phyloP scores from a whole-genome alignment of 2,113 vertebrate genomes.

The Hystrix cristata region DNA sequence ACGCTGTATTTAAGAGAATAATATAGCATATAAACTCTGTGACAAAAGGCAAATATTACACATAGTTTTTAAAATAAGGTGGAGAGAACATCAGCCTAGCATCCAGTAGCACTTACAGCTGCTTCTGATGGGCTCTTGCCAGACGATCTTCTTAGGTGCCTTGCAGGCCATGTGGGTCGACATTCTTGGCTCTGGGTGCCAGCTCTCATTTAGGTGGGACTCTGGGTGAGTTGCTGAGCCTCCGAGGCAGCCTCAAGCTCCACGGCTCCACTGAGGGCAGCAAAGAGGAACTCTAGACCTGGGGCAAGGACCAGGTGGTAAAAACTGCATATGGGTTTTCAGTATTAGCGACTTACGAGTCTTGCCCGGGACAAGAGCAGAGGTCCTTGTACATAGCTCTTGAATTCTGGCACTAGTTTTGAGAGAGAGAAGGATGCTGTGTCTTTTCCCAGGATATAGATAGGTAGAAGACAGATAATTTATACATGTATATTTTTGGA shows the following conservation, averaged over 20 bases:
- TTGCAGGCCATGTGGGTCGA: neutral
- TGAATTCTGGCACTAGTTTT: neutral
- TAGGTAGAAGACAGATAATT: neutral
- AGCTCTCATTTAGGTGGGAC: neutral
- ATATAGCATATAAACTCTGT: neutral
- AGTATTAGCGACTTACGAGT: neutral
- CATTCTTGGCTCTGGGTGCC: neutral
- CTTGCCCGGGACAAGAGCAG: neutral
- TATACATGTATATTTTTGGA: neutral
- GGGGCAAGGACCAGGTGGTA: neutral
- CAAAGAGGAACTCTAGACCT: neutral
- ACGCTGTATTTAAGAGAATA: neutral
- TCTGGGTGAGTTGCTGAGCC: neutral
- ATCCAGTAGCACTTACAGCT: neutral
- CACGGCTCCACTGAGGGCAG: neutral
- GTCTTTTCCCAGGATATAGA: neutral
- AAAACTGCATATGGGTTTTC: neutral
- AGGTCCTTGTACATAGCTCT: neutral
- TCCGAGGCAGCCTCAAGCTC: neutral
- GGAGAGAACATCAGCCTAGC: neutral
- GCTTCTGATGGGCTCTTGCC: neutral
- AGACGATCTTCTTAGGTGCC: neutral
- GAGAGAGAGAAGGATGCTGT: neutral
- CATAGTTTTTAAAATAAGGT: neutral
- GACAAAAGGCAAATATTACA: neutral